phyloP scores from a whole-genome alignment of 1,140 invertebrate genomes.

The Drosophila insularis region DNA sequence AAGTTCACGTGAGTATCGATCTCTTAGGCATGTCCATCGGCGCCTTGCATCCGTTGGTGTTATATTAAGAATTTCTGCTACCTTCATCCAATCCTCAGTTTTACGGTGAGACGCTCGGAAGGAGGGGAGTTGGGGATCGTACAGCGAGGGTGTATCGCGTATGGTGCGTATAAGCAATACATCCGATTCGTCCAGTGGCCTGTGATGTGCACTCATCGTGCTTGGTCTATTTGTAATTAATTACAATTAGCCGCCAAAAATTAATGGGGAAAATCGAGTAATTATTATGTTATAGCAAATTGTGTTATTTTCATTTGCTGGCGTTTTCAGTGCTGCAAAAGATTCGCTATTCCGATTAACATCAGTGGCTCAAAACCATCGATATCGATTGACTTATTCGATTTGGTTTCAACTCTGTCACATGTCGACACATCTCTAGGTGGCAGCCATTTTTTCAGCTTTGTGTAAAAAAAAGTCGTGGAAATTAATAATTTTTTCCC shows the following conservation, averaged over 20 bases:
- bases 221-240: slow-evolving; percentile 21
- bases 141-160: slow-evolving; percentile 62
- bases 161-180: slow-evolving; percentile 62
- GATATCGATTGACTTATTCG: slow-evolving; percentile 25
- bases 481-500: slow-evolving; percentile 28
- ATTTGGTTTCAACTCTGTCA: slow-evolving; percentile 45
- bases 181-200: slow-evolving; percentile 68
- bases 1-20: slow-evolving; percentile 70
- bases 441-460: slow-evolving; percentile 76
- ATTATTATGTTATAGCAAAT: not conserved
- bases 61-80: slow-evolving; percentile 61
- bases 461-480: slow-evolving; percentile 69
- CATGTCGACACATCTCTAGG: slow-evolving; percentile 44
- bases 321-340: not conserved
- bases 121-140: slow-evolving; percentile 60
- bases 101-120: slow-evolving; percentile 70
- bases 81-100: slow-evolving; percentile 70
- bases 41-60: slow-evolving; percentile 57
- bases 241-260: not conserved
- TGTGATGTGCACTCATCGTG: slow-evolving; percentile 66
- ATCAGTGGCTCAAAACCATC: not conserved
- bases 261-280: not conserved
- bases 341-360: not conserved
- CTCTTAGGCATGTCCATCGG: slow-evolving; percentile 72
- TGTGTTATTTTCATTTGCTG: slow-evolving; percentile 7